phyloP scores from a whole-genome alignment of 1,140 invertebrate genomes.

The Drosophila ficusphila region DNA sequence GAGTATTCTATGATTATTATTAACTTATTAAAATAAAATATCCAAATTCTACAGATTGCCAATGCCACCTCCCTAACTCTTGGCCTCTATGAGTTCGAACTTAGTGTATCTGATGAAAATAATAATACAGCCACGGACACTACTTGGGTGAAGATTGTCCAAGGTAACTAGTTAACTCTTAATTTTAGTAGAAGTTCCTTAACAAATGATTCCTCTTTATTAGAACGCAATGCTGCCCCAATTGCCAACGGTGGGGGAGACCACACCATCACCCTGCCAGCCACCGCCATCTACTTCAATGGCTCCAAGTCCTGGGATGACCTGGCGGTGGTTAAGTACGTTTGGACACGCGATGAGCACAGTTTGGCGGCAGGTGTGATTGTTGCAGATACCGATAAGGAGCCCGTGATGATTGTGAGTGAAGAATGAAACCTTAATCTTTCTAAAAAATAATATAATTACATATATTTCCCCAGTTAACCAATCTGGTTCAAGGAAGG shows the following conservation, averaged over 20 bases:
- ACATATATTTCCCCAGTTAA: constrained; percentile 86
- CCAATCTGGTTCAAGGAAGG: constrained; percentile 92
- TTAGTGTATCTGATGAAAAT: constrained; percentile 94
- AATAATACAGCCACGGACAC: constrained; percentile 90
- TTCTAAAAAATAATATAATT: background rate
- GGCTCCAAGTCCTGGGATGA: constrained; percentile 95
- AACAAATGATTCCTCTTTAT: constrained; percentile 19
- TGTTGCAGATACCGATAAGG: constrained; percentile 89
- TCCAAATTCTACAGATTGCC: constrained; percentile 84
- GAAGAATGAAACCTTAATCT: background rate
- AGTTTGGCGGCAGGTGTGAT: constrained; percentile 94
- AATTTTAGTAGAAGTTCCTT: background rate
- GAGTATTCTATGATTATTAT: constrained; percentile 3
- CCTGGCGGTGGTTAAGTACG: constrained; percentile 92
- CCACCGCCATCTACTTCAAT: constrained; percentile 91
- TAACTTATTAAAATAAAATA: constrained; percentile 7
- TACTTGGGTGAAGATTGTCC: constrained; percentile 92
- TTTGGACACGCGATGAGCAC: constrained; percentile 92
- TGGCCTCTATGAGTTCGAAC: constrained; percentile 92
- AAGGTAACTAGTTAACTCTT: constrained; percentile 87
- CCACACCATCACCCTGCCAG: constrained; percentile 90
- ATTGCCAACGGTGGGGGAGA: constrained; percentile 95
- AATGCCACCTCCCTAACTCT: constrained; percentile 93
- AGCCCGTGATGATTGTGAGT: constrained; percentile 90
- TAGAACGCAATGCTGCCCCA: constrained; percentile 95